Conservation (phyloP, 2,888 invertebrate genomes). For the Syrphus vitripennis region DNA sequence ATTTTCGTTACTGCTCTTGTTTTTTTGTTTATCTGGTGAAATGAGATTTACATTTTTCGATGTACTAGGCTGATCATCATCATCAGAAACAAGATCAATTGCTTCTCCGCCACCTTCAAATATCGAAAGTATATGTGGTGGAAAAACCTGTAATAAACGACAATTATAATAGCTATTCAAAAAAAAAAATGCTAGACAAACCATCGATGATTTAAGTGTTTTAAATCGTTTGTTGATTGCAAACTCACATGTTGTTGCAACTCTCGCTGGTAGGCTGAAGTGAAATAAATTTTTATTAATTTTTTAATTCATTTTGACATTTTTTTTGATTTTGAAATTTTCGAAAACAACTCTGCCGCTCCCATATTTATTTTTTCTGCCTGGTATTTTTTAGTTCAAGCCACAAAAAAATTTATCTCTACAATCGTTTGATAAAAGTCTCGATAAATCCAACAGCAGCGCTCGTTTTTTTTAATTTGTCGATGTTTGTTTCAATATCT, state of each 20-base stretch:
- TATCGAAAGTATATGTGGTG: conserved; percentile 4
- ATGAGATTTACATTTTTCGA: background rate
- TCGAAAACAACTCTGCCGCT: too few species aligned
- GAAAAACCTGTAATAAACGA: conserved; percentile 24
- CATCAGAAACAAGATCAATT: conserved; percentile 55
- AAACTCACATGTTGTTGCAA: conserved; percentile 23
- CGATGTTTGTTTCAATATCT: too few species aligned
- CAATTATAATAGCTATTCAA: background rate
- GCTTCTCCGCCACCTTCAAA: conserved; percentile 18
- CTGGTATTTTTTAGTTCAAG: too few species aligned
- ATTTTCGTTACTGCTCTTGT: background rate
- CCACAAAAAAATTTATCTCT: too few species aligned
- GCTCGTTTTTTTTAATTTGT: too few species aligned
- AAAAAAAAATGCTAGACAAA: background rate
- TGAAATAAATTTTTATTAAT: background rate
- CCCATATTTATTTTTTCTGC: too few species aligned
- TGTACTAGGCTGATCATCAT: background rate
- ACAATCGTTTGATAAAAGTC: too few species aligned
- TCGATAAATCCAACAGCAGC: too few species aligned
- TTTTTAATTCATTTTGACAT: background rate
- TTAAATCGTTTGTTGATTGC: conserved; percentile 12
- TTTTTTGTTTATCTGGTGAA: background rate
- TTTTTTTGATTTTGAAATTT: background rate
- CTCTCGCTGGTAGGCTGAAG: conserved; percentile 18
- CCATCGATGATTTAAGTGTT: conserved; percentile 9